Percentiles rank a stretch among this genome's conserved stretches.
phyloP scores from a whole-genome alignment of 2,113 vertebrate species.

The Corvus cornix region DNA sequence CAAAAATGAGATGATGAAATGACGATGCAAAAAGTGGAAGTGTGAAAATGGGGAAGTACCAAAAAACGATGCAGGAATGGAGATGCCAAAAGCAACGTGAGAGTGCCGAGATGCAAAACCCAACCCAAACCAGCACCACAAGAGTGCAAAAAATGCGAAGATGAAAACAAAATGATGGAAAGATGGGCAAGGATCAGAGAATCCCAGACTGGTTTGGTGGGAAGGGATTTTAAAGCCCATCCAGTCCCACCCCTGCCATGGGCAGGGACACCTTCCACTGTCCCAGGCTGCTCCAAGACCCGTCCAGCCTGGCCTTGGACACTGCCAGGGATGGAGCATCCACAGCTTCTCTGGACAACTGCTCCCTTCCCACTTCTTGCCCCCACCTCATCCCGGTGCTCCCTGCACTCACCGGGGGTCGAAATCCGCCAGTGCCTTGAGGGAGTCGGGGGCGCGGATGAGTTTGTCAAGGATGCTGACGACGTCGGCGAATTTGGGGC shows the following conservation, averaged over 20 bases:
- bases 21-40: neutral
- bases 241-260: rapidly evolving
- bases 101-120: neutral
- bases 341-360: neutral
- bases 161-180: neutral
- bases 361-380: too few relatives aligned
- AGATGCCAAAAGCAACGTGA: neutral
- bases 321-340: neutral
- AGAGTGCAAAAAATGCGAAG: neutral
- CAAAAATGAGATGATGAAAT: neutral
- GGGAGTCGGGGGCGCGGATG: conserved; percentile 89
- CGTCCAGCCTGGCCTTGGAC: rapidly evolving
- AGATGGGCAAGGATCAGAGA: neutral
- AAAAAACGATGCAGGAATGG: neutral
- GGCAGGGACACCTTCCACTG: neutral
- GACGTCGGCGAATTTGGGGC: conserved; percentile 89
- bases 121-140: neutral
- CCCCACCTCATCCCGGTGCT: neutral
- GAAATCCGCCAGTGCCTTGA: conserved; percentile 91
- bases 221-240: neutral
- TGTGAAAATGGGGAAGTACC: neutral
- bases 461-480: conserved; percentile 96
- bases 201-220: too few relatives aligned
- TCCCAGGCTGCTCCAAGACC: neutral
- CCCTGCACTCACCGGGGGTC: conserved; percentile 84